Percentiles rank a stretch among this genome's conserved stretches.
Conservation (phyloP, 1,140 invertebrate species). For the Zaprionus ornatus region DNA sequence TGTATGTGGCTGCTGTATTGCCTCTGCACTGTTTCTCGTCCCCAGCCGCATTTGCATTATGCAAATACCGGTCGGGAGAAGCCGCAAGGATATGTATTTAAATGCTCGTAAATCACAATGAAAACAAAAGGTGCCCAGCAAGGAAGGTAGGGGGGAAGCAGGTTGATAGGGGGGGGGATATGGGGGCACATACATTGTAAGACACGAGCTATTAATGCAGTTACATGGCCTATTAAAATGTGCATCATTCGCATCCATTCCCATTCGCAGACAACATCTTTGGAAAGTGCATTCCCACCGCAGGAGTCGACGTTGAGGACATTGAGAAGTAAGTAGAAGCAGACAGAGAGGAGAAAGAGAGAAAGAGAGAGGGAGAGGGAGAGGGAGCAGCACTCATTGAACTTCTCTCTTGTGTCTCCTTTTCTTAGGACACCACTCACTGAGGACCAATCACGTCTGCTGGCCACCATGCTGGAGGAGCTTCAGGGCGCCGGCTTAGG, state of each 20-base stretch:
- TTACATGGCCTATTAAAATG: conserved; percentile 64
- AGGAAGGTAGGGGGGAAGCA: background rate
- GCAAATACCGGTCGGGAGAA: conserved; percentile 69
- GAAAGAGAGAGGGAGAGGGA: background rate
- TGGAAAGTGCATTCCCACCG: conserved; percentile 90
- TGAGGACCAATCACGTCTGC: conserved; percentile 78
- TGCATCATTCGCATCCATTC: conserved; percentile 18
- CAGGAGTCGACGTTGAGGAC: conserved; percentile 86
- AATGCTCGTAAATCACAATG: conserved; percentile 76
- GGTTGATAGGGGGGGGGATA: background rate
- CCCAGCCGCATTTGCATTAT: conserved; percentile 70
- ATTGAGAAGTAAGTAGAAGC: conserved; percentile 86
- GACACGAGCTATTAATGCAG: conserved; percentile 54
- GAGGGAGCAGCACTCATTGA: background rate
- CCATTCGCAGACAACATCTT: conserved; percentile 90
- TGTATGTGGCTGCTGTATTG: conserved; percentile 20
- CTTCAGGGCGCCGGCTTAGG: conserved; percentile 82
- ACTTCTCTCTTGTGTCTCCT: background rate
- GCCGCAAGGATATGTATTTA: conserved; percentile 74
- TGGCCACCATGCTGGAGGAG: conserved; percentile 83
- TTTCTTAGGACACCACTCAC: conserved; percentile 69
- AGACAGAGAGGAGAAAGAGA: too few relatives aligned
- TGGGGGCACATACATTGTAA: conserved; percentile 33
- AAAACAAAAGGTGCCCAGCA: conserved; percentile 67
- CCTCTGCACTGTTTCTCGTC: conserved; percentile 44